phyloP scores from a whole-genome alignment of 2,888 invertebrate genomes.

The Norana najaformis region DNA sequence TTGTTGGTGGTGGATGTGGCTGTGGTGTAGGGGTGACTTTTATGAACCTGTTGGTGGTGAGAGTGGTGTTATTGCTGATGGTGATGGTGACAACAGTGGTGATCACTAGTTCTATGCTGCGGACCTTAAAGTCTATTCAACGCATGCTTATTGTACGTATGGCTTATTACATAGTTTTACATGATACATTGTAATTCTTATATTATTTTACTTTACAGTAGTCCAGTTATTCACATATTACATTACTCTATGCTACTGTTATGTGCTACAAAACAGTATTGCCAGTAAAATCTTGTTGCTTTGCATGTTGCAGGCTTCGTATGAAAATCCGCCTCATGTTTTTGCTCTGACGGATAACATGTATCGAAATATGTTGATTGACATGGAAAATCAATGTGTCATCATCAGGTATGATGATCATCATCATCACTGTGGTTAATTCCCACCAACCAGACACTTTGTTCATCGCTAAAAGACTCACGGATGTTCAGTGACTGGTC shows the following conservation, averaged over 20 bases:
- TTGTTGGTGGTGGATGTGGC: not conserved
- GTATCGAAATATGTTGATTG: constrained; percentile 75
- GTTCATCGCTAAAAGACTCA: too few species aligned
- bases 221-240: not conserved
- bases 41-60: too few species aligned
- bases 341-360: constrained; percentile 73
- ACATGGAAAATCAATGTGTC: constrained; percentile 73
- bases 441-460: too few species aligned
- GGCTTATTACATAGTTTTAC: too few species aligned
- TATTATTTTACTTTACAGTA: too few species aligned
- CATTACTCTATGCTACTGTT: not conserved
- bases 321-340: constrained; percentile 75
- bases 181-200: not conserved
- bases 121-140: too few species aligned
- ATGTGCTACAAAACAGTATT: not conserved
- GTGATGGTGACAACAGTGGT: not conserved
- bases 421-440: not conserved
- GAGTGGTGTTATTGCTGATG: not conserved
- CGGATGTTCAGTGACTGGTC: too few species aligned
- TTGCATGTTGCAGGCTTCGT: constrained; percentile 66
- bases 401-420: constrained; percentile 69
- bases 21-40: too few species aligned
- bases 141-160: too few species aligned
- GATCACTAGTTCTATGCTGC: not conserved
- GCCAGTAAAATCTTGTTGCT: not conserved